Evolutionary conservation across 1,140 invertebrate species (phyloP), one percentile per base, ranked within the genome.

Genomic region (Drosophila littoralis): DNA sequence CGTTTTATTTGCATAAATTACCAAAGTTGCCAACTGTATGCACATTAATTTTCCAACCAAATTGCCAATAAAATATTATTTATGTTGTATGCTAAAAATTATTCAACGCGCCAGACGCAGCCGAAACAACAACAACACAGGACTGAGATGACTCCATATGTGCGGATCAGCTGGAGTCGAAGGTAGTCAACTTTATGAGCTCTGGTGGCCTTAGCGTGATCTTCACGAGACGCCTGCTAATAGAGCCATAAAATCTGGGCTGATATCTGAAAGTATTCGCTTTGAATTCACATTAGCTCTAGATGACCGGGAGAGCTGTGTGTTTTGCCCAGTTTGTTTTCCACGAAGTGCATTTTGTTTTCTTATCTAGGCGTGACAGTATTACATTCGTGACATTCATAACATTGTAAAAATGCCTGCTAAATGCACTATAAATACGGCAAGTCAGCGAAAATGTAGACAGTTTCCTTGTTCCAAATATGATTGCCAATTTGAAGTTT

Each of bases 1-100:
- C 89, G 83, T 85, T 91, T 91, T 91, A 91, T 91, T 91, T 91
- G 89, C 89, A 91, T 91, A 91, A 91, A 91, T 91, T 91, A 91
- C 88, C 89, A 80, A 81, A 82, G 78, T 91, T 85, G 83, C 83
- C 80, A 91, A 91, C 77, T 76, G 81, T 65, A 81, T 66, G 72
- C 78, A 84, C 88, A 91, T 91, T 91, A 91, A 91, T 91, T 88
- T 88, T 43, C 46, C 78, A 72, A 76, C 81, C 52, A 82, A 91
- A 91, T 91, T 91, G 89, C 80, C 89, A 91, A 91, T 91, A 91
- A 91, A 91, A 89, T 85, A 82, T 91, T 82, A 91, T 91, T 91
- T 91, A 91, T 91, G 89, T 77, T 81, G 51, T 48, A 57, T 65
- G 13, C 51, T 48, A 57, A 59, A 74, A 75, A 81, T 81, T 79